A percentile compares a stretch with the other conserved stretches of the same genome.
phyloP scores from a whole-genome alignment of 2,888 invertebrate genomes.

The Eilema griseolum region DNA sequence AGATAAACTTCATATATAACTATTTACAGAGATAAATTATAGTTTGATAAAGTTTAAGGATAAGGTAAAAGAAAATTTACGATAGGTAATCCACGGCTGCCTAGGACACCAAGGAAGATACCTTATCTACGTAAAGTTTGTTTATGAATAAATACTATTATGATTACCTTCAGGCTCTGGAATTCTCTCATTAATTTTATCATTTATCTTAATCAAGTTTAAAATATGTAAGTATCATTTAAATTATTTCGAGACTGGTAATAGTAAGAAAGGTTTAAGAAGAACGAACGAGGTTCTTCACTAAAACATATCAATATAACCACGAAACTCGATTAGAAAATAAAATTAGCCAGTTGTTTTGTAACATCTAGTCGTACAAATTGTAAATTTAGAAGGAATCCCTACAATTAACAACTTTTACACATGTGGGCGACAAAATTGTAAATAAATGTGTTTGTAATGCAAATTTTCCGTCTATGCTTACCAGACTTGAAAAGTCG shows the following conservation, averaged over 20 bases:
- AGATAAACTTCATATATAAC: background rate
- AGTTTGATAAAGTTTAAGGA: background rate
- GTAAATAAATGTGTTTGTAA: constrained; percentile 65
- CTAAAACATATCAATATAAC: background rate
- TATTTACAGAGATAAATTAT: too few species aligned
- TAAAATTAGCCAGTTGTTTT: background rate
- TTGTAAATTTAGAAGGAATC: background rate
- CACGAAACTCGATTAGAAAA: background rate
- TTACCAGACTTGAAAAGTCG: constrained; percentile 65
- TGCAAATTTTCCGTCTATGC: constrained; percentile 75
- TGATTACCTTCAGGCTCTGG: background rate
- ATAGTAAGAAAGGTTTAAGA: background rate
- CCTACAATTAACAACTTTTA: constrained; percentile 31
- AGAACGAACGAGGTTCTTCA: background rate
- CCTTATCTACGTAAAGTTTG: too few species aligned
- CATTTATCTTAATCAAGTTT: background rate
- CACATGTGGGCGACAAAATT: constrained; percentile 64
- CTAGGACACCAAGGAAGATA: too few species aligned
- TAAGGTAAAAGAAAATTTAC: background rate
- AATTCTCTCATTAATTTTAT: background rate
- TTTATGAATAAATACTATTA: background rate
- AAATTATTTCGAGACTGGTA: background rate
- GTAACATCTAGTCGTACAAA: background rate
- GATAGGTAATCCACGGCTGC: background rate
- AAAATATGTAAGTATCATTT: background rate